phyloP scores from a whole-genome alignment of 2,888 invertebrate genomes.

The Ornithoptera priamus region DNA sequence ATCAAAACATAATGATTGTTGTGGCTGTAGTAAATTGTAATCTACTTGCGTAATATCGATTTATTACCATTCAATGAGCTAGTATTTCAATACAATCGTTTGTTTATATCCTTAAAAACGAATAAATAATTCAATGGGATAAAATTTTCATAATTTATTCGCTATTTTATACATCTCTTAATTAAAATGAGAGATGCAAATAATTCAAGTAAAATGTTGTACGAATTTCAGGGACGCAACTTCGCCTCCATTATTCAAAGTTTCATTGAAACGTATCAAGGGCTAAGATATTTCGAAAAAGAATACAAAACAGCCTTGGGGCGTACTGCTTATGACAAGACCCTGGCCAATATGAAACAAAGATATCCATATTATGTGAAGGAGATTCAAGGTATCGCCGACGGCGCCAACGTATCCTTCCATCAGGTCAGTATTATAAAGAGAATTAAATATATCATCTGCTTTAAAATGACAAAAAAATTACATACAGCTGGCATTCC shows the following conservation, averaged over 20 bases:
- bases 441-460: not conserved
- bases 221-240: conserved; percentile 86
- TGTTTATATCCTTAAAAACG: not conserved
- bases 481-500: not conserved
- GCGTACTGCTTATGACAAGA: conserved; percentile 85
- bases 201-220: not conserved
- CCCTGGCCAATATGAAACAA: conserved; percentile 82
- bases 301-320: conserved; percentile 87
- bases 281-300: conserved; percentile 85
- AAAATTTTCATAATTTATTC: not conserved
- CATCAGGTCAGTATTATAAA: conserved; percentile 81
- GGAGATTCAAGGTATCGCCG: conserved; percentile 92
- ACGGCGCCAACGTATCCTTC: conserved; percentile 91
- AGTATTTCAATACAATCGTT: not conserved
- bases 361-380: conserved; percentile 90
- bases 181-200: not conserved
- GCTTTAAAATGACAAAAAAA: not conserved
- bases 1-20: not conserved
- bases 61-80: not conserved
- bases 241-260: conserved; percentile 87
- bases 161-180: not conserved
- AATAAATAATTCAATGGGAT: not conserved
- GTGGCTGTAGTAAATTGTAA: not conserved
- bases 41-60: not conserved
- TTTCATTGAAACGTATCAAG: conserved; percentile 81